Evolutionary conservation across 2,797 vertebrate species (phyloP).

Genomic region (Pantherophis vulpinus): DNA sequence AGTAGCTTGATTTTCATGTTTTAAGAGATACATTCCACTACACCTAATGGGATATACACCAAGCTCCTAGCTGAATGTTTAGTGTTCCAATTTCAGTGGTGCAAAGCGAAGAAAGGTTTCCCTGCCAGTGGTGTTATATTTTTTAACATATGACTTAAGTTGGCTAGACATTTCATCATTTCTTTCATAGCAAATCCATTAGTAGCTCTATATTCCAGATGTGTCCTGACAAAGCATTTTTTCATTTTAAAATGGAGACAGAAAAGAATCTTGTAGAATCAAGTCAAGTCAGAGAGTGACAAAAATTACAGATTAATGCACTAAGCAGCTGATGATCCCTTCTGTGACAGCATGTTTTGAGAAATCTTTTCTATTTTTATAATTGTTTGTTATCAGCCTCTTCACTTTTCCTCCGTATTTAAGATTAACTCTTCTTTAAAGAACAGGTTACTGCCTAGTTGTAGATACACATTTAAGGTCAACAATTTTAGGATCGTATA

Average conservation of each 20-base stretch:
- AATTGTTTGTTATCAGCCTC: background rate
- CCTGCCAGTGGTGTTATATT: conserved; percentile 65
- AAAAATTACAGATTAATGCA: conserved; percentile 43
- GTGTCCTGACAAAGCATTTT: conserved; percentile 57
- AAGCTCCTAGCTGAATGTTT: conserved; percentile 54
- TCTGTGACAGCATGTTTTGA: conserved; percentile 20
- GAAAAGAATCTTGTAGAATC: conserved; percentile 49
- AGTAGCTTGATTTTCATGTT: conserved; percentile 30
- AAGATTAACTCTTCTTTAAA: background rate
- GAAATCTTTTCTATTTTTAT: conserved; percentile 16
- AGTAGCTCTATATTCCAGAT: conserved; percentile 67
- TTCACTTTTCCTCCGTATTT: background rate
- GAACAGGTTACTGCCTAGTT: background rate
- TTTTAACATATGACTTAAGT: conserved; percentile 61
- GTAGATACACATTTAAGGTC: background rate
- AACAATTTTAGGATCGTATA: background rate
- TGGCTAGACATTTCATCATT: conserved; percentile 65
- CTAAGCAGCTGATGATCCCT: conserved; percentile 41
- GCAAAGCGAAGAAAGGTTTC: conserved; percentile 57
- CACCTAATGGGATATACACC: conserved; percentile 31
- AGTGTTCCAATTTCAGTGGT: conserved; percentile 61
- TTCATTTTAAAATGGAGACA: conserved; percentile 53
- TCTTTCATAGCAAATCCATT: conserved; percentile 65
- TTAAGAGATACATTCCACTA: conserved; percentile 15
- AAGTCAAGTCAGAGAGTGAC: conserved; percentile 44